These are phyloP conservation scores for Apodemus speciosus DNA, from an alignment of 2,113 vertebrate species.

Conservation along the genomic window DNA sequence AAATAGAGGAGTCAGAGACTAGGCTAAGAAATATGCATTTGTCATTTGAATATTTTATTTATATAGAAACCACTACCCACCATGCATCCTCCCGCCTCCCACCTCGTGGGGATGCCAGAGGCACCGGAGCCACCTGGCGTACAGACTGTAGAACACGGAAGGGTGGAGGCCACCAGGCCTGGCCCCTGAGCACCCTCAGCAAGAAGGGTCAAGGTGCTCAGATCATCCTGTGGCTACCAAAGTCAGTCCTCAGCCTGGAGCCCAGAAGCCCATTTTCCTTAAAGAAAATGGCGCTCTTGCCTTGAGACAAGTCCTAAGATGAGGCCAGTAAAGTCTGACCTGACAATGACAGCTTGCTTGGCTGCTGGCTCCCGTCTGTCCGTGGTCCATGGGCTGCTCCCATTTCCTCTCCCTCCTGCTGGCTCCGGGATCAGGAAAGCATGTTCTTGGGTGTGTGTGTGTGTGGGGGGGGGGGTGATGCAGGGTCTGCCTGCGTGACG, in stretches of 20 bases:
- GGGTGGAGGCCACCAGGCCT: neutral
- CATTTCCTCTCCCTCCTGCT: neutral
- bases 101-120: neutral
- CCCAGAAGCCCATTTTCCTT: slow-evolving; percentile 5
- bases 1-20: neutral
- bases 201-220: neutral
- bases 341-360: neutral
- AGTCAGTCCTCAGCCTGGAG: neutral
- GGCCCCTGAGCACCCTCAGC: neutral
- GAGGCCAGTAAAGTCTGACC: neutral
- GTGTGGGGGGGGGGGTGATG: no score
- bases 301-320: neutral
- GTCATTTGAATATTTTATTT: slow-evolving; percentile 24
- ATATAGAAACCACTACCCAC: neutral
- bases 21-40: neutral
- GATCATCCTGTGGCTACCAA: neutral
- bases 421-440: neutral
- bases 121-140: neutral
- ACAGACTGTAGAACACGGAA: neutral
- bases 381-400: neutral
- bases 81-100: neutral
- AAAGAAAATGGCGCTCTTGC: neutral
- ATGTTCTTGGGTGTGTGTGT: neutral
- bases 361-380: neutral
- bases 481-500: neutral